phyloP scores from a whole-genome alignment of 1,140 invertebrate genomes.

The Proales similis region DNA sequence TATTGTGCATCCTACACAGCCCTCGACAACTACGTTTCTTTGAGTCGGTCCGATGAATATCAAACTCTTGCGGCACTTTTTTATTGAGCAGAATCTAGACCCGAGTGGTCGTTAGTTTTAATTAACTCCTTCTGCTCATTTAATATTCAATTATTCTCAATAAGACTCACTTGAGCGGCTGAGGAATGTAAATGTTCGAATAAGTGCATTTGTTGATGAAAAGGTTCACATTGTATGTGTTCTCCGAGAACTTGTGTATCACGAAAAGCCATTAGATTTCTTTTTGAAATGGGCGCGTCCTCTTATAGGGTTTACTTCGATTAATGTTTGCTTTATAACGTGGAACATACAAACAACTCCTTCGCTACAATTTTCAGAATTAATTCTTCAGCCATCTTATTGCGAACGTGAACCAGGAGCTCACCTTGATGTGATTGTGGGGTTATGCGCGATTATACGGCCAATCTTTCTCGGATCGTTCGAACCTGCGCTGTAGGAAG shows the following conservation, averaged over 20 bases:
- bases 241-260: background rate
- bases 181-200: constrained; percentile 32
- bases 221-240: background rate
- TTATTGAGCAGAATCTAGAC: constrained; percentile 20
- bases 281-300: too few relatives aligned
- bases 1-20: constrained; percentile 25
- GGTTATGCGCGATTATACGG: constrained; percentile 9
- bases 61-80: constrained; percentile 29
- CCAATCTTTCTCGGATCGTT: constrained; percentile 25
- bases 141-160: constrained; percentile 12
- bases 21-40: constrained; percentile 16
- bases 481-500: constrained; percentile 8
- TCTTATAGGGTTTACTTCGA: constrained; percentile 8
- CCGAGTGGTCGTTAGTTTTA: too few relatives aligned
- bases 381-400: background rate
- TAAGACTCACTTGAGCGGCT: background rate
- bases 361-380: constrained; percentile 11
- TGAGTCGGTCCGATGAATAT: constrained; percentile 31
- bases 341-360: constrained; percentile 16
- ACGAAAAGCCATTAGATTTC: background rate
- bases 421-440: background rate
- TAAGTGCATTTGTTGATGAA: constrained; percentile 29
- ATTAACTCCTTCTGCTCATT: too few relatives aligned
- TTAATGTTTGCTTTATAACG: constrained; percentile 31
- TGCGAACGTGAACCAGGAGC: background rate